These are phyloP conservation scores for Felis chaus DNA, from an alignment of 2,113 vertebrate species.

Conservation along the genomic window DNA sequence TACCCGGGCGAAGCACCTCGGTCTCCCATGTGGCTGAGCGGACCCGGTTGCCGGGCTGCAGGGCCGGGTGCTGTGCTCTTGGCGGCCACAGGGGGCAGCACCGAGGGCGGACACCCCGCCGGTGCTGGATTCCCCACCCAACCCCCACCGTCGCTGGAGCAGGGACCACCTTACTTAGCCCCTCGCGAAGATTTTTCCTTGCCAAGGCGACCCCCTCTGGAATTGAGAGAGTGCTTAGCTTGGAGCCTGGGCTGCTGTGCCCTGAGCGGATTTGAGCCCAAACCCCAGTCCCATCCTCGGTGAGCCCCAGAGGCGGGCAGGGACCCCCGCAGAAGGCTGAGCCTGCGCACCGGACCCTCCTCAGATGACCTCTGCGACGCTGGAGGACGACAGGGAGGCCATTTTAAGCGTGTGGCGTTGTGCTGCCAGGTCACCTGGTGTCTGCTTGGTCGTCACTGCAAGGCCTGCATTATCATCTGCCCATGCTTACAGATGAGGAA, in stretches of 20 bases:
- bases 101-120: background rate
- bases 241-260: background rate
- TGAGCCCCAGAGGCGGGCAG: background rate
- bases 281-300: background rate
- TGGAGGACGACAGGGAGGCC: background rate
- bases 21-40: rapidly evolving
- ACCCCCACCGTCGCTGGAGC: no score
- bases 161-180: background rate
- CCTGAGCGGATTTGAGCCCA: background rate
- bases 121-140: background rate
- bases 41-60: background rate
- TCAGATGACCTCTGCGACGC: background rate
- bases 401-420: background rate
- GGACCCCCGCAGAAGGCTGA: background rate
- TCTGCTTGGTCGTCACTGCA: background rate
- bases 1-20: background rate
- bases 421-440: background rate
- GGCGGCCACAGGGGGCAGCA: background rate
- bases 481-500: no score
- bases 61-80: background rate
- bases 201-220: background rate
- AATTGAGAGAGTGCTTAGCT: background rate
- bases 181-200: background rate
- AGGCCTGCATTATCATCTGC: background rate
- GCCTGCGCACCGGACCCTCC: rapidly evolving